Evolutionary conservation across 2,888 invertebrate genomes (phyloP).

Genomic region (Temnothorax rugatulus): DNA sequence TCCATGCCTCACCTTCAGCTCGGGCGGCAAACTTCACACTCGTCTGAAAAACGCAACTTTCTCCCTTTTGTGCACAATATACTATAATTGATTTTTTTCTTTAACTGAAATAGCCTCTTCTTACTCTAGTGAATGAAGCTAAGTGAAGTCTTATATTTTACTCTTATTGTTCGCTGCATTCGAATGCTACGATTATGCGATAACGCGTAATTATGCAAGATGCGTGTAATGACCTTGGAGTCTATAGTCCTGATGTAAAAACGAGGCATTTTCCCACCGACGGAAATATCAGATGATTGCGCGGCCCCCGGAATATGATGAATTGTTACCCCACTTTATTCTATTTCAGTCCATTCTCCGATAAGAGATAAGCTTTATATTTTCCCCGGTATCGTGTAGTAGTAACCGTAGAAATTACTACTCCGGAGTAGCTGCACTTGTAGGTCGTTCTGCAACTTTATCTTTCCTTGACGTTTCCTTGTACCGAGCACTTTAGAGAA

Average conservation of each 20-base stretch:
- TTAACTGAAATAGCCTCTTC: too few species aligned
- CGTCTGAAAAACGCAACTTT: too few species aligned
- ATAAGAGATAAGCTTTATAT: conserved; percentile 48
- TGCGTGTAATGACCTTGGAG: not conserved
- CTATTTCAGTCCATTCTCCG: conserved; percentile 41
- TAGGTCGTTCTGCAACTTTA: conserved; percentile 44
- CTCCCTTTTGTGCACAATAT: too few species aligned
- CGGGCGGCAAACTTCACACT: too few species aligned
- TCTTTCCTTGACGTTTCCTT: conserved; percentile 39
- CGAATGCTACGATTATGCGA: not conserved
- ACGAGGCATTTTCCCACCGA: not conserved
- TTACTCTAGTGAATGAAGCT: not conserved
- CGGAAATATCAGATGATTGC: conserved; percentile 34
- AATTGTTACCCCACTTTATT: conserved; percentile 43
- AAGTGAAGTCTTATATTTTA: not conserved
- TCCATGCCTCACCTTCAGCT: too few species aligned
- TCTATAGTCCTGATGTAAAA: not conserved
- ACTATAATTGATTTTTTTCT: too few species aligned
- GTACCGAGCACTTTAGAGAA: conserved; percentile 30
- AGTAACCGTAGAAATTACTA: conserved; percentile 43
- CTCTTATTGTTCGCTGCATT: not conserved
- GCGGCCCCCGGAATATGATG: conserved; percentile 19
- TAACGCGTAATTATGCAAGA: not conserved
- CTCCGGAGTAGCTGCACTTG: conserved; percentile 31
- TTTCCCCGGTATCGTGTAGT: conserved; percentile 25